Evolutionary conservation across 1,140 invertebrate genomes (phyloP).

Genomic region (Parasteatoda tepidariorum): DNA sequence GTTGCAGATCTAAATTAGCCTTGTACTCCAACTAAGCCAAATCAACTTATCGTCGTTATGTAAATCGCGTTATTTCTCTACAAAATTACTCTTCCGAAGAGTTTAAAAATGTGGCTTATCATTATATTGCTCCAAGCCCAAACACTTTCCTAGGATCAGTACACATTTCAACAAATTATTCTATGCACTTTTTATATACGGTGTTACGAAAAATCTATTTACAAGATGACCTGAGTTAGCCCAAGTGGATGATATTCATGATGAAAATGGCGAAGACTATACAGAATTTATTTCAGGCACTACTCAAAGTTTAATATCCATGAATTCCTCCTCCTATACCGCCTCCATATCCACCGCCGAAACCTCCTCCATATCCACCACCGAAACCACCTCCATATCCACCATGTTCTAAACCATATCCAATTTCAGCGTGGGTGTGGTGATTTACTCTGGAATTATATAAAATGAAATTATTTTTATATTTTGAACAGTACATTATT

Average conservation of each 20-base stretch:
- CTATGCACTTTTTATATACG: not conserved
- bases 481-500: not conserved
- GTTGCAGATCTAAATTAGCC: too few species aligned
- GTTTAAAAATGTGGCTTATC: too few species aligned
- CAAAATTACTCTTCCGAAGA: too few species aligned
- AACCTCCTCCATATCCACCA: not conserved
- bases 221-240: slow-evolving; percentile 18
- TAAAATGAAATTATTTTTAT: not conserved
- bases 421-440: slow-evolving; percentile 51
- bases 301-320: not conserved
- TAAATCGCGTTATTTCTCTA: too few species aligned
- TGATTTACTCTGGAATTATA: slow-evolving; percentile 18
- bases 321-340: not conserved
- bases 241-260: not conserved
- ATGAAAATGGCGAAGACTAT: not conserved
- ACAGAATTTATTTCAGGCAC: not conserved
- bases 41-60: too few species aligned
- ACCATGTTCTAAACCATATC: slow-evolving; percentile 26
- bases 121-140: too few species aligned
- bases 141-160: too few species aligned
- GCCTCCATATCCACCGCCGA: not conserved
- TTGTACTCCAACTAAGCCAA: too few species aligned
- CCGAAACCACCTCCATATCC: slow-evolving; percentile 21
- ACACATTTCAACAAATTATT: too few species aligned
- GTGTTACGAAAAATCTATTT: not conserved